phyloP scores from a whole-genome alignment of 1,140 invertebrate genomes.

The Nephotettix cincticeps region DNA sequence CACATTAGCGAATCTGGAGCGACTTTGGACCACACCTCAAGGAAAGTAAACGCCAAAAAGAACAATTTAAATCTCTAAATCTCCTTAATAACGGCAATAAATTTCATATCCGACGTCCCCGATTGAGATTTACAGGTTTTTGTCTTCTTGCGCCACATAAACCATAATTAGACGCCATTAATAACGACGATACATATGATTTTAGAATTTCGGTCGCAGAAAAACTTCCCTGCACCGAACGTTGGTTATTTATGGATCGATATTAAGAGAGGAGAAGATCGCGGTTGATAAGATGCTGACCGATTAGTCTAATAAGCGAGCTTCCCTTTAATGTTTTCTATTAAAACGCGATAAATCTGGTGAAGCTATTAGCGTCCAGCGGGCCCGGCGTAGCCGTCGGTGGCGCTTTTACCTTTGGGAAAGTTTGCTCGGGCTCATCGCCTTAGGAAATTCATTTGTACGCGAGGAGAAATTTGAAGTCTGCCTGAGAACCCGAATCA shows the following conservation, averaged over 20 bases:
- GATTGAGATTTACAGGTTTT: background rate
- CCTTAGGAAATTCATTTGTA: no score
- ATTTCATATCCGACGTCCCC: no score
- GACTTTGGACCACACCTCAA: no score
- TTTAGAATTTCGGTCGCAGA: background rate
- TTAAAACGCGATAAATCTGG: constrained; percentile 19
- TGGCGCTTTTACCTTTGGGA: no score
- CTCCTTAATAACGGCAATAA: no score
- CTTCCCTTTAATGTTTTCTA: constrained; percentile 3
- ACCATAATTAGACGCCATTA: constrained; percentile 6
- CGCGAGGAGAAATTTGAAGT: no score
- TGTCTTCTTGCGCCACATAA: background rate
- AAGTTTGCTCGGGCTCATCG: no score
- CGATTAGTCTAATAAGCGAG: constrained; percentile 2
- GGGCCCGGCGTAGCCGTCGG: no score
- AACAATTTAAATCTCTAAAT: no score
- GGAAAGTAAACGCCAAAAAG: no score
- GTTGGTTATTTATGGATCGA: background rate
- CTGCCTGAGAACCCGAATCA: no score
- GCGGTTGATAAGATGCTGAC: background rate
- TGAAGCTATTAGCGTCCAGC: background rate
- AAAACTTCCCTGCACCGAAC: background rate
- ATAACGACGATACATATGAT: background rate
- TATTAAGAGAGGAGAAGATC: background rate
- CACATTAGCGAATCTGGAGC: no score